Conservation (phyloP, 2,113 vertebrate species). For the Chaetodon trifascialis region DNA sequence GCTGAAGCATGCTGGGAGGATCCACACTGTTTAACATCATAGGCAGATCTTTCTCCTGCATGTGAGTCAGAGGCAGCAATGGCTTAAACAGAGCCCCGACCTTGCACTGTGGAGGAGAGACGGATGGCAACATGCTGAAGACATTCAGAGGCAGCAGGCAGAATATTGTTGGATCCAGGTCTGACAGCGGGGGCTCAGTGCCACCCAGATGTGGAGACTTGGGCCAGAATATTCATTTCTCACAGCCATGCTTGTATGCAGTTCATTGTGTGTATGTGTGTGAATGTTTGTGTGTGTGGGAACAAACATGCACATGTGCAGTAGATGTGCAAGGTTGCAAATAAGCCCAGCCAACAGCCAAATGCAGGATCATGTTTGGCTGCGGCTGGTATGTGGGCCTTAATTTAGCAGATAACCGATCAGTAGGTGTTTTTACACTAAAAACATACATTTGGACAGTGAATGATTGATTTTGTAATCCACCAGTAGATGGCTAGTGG, state of each 20-base stretch:
- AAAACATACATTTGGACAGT: not conserved
- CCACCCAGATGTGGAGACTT: conserved; percentile 33
- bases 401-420: conserved; percentile 5
- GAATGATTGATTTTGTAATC: conserved; percentile 22
- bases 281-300: conserved; percentile 1
- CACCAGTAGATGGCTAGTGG: conserved; percentile 6
- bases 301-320: conserved; percentile 41
- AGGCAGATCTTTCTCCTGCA: conserved; percentile 87
- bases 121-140: conserved; percentile 68
- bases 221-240: conserved; percentile 71
- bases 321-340: conserved; percentile 26
- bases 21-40: conserved; percentile 83
- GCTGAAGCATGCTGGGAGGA: conserved; percentile 85
- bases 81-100: conserved; percentile 84
- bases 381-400: conserved; percentile 5
- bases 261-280: conserved; percentile 15
- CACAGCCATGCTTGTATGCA: conserved; percentile 57
- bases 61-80: conserved; percentile 83
- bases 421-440: not conserved
- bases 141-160: conserved; percentile 73
- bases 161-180: conserved; percentile 68
- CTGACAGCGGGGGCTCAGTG: not conserved
- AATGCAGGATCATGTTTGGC: conserved; percentile 18
- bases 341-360: conserved; percentile 24
- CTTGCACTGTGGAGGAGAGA: conserved; percentile 81